Base-by-base conservation (phyloP, 1,140 invertebrate genomes). In the Sarcophaga peregrina region DNA sequence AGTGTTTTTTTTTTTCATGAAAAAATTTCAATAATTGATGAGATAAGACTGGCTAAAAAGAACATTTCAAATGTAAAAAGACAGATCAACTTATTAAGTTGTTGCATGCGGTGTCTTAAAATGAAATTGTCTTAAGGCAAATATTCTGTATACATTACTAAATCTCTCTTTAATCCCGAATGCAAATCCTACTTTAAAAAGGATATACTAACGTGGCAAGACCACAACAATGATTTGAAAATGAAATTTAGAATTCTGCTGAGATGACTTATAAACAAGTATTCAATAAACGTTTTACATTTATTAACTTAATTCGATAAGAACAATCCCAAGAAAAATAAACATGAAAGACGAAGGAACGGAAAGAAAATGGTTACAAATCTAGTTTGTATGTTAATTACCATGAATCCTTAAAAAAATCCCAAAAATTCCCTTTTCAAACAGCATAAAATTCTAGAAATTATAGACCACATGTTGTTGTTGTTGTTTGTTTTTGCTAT, bases 311-410 rank as follows among this genome's bases (percentile, higher is more conserved):
- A 58, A 58, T 58, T 58, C 54, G 54, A 58, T 58, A 54, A 4
- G 10, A 10, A 7, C 7, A n/a, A 58, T n/a, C n/a, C 13, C n/a
- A n/a, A 58, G 6, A 58, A 58, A 58, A 52, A 52, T 13, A 10
- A 13, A n/a, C 6, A 58, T 11, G n/a, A 58, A 58, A 58, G 13
- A 37, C 1, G 25, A 37, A 58, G 7, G 13, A 58, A 13, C 7
- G 3, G n/a, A 58, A 58, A 58, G 5, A 58, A 58, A 58, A 58
- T 58, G 54, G 54, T 58, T n/a, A 58, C 54, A 58, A 58, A 58
- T 58, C 54, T 58, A 58, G 54, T 58, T 58, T 58, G 10, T 68
- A 68, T 68, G 62, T 68, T 68, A 68, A 68, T 68, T 68, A 68
- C 9, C 62, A 25, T 68, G 20, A 68, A 68, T 68, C 62, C 62